Percentiles rank a stretch among this genome's conserved stretches.
phyloP scores from a whole-genome alignment of 2,113 vertebrate genomes.

The Lucifuga dentata region DNA sequence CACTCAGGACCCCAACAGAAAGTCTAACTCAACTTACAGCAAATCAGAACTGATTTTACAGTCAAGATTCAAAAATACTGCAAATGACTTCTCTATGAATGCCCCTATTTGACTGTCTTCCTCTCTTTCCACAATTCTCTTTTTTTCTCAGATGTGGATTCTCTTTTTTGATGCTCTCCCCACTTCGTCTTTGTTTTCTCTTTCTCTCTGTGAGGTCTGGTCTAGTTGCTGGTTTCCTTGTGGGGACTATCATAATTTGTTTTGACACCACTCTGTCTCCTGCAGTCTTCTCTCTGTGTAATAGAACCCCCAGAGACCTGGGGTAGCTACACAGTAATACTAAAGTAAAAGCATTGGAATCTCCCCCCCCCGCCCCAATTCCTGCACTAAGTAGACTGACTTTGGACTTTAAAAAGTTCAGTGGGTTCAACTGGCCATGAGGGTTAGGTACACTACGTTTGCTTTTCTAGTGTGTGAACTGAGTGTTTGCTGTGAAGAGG shows the following conservation, averaged over 20 bases:
- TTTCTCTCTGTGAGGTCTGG: conserved; percentile 64
- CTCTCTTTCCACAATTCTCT: neutral
- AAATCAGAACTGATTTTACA: conserved; percentile 11
- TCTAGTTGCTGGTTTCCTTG: conserved; percentile 59
- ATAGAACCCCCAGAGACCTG: conserved; percentile 33
- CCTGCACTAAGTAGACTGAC: conserved; percentile 1
- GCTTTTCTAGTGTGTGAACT: conserved; percentile 51
- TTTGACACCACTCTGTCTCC: conserved; percentile 67
- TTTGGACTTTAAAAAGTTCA: conserved; percentile 53
- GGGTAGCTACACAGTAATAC: conserved; percentile 22
- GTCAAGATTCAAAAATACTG: conserved; percentile 21
- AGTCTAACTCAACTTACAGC: conserved; percentile 6
- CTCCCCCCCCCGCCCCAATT: conserved; percentile 5
- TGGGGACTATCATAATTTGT: conserved; percentile 54
- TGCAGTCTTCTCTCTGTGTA: conserved; percentile 49
- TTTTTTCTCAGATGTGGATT: neutral
- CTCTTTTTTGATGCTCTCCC: conserved; percentile 5
- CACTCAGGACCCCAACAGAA: conserved; percentile 22
- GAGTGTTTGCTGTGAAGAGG: conserved; percentile 39
- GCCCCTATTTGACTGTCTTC: neutral
- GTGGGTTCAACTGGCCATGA: conserved; percentile 49
- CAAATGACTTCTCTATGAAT: conserved; percentile 14
- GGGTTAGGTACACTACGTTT: conserved; percentile 19
- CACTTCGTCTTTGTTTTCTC: conserved; percentile 22
- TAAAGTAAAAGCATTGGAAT: neutral